Evolutionary conservation across 2,113 vertebrate species (phyloP).

Genomic region (Crocuta crocuta): DNA sequence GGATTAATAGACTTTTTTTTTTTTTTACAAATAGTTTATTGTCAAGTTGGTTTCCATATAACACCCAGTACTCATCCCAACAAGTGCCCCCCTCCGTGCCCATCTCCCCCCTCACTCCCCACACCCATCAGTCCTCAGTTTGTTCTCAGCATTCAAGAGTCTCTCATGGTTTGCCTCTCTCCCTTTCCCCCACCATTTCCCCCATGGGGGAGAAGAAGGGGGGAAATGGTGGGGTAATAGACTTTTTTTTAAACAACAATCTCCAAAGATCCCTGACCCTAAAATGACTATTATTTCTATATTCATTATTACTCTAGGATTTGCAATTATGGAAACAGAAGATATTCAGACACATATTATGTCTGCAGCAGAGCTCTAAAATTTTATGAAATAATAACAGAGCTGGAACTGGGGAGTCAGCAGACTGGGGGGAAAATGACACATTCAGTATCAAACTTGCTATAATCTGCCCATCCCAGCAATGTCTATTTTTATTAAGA

Average conservation of each 20-base stretch:
- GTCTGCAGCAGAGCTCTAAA: not conserved
- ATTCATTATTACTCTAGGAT: not conserved
- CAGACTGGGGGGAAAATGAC: not conserved
- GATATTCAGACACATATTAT: not conserved
- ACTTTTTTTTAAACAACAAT: not conserved
- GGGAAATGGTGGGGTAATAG: too few species aligned
- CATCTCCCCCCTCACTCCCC: too few species aligned
- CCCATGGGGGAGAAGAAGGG: too few species aligned
- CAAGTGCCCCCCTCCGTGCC: too few species aligned
- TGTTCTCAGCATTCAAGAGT: too few species aligned
- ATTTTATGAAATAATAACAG: not conserved
- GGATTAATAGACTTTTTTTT: not conserved
- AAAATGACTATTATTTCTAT: not conserved
- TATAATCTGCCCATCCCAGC: not conserved
- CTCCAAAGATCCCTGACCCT: not conserved
- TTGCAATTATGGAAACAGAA: not conserved
- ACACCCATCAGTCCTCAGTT: too few species aligned
- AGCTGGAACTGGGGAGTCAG: not conserved
- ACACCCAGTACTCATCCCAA: too few species aligned
- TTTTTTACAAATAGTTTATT: too few species aligned
- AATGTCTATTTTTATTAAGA: conserved; percentile 12
- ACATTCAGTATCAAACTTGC: not conserved
- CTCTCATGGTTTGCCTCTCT: too few species aligned
- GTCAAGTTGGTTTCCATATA: too few species aligned
- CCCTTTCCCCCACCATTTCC: too few species aligned